Conservation (phyloP, 2,888 invertebrate genomes). For the Emmelina monodactyla region DNA sequence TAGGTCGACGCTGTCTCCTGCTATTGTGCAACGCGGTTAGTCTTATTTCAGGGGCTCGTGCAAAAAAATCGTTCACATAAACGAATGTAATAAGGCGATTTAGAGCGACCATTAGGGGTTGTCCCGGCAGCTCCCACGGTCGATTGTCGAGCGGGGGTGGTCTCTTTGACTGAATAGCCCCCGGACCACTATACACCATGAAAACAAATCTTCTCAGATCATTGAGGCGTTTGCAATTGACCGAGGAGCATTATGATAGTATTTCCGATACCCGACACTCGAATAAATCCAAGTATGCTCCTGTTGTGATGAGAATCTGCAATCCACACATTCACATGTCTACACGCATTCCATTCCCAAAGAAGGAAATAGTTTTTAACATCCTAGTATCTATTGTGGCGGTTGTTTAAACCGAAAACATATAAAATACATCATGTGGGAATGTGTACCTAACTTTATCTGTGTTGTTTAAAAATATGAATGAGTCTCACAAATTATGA, state of each 20-base stretch:
- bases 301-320: no score
- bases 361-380: no score
- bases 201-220: slow-evolving; percentile 5
- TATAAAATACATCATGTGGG: no score
- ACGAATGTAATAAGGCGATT: slow-evolving; percentile 54
- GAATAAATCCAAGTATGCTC: background rate
- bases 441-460: no score
- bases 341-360: no score
- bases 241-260: background rate
- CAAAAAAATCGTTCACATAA: slow-evolving; percentile 45
- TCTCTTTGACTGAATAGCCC: slow-evolving; percentile 25
- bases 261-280: background rate
- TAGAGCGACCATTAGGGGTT: slow-evolving; percentile 44
- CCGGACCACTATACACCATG: slow-evolving; percentile 12
- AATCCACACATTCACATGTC: no score
- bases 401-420: no score
- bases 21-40: slow-evolving; percentile 36
- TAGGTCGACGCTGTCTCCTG: slow-evolving; percentile 19
- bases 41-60: slow-evolving; percentile 24
- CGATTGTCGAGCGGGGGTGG: slow-evolving; percentile 30
- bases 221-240: background rate
- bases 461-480: no score
- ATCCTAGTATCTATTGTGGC: no score
- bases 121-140: slow-evolving; percentile 55
- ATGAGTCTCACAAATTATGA: background rate